Evolutionary conservation across 1,140 invertebrate species (phyloP).

Genomic region (Druon quercuslanigerum): DNA sequence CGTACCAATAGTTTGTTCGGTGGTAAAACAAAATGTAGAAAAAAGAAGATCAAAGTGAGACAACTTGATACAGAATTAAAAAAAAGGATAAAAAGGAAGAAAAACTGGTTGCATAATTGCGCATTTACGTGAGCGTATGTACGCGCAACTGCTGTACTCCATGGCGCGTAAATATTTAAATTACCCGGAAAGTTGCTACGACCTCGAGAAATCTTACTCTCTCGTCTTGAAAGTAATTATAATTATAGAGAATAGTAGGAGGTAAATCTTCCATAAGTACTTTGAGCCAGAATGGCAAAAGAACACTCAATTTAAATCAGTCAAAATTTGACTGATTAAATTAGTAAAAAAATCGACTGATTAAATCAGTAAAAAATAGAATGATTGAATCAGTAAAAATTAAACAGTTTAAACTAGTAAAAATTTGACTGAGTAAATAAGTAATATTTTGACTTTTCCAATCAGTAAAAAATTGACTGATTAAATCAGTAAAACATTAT

Average conservation of each 20-base stretch:
- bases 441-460: no score
- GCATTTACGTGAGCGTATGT: slow-evolving; percentile 26
- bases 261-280: background rate
- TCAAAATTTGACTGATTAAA: no score
- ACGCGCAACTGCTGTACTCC: slow-evolving; percentile 24
- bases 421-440: no score
- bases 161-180: slow-evolving; percentile 30
- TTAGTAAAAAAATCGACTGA: no score
- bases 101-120: slow-evolving; percentile 16
- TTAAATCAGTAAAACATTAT: no score
- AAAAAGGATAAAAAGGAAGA: background rate
- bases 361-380: no score
- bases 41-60: background rate
- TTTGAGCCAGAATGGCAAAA: background rate
- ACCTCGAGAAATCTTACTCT: slow-evolving; percentile 30
- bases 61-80: slow-evolving; percentile 8
- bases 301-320: no score
- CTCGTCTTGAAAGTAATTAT: slow-evolving; percentile 31
- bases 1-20: background rate
- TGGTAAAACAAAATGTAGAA: background rate
- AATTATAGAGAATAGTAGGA: background rate
- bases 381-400: no score
- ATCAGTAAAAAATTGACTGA: no score
- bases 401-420: no score
- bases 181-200: slow-evolving; percentile 26